phyloP scores from a whole-genome alignment of 2,797 vertebrate genomes.

The Siniperca undulata region DNA sequence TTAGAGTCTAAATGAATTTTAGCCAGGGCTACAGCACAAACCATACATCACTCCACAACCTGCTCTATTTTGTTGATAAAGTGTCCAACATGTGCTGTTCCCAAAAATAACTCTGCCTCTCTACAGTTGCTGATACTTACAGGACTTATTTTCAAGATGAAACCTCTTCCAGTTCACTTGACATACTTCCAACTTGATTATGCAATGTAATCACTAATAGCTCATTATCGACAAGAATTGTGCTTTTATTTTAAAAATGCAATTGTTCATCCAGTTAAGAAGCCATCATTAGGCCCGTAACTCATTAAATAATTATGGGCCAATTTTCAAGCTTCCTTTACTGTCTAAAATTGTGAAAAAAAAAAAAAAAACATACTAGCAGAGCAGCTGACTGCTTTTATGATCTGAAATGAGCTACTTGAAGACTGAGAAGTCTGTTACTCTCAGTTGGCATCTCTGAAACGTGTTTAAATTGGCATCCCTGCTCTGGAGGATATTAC shows the following conservation, averaged over 20 bases:
- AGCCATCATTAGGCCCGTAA: slow-evolving; percentile 8
- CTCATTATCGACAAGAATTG: slow-evolving; percentile 20
- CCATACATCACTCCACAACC: background rate
- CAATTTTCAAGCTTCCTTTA: background rate
- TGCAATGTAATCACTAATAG: slow-evolving; percentile 3
- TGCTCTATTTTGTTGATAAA: background rate
- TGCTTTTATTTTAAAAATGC: slow-evolving; percentile 29
- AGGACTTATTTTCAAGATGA: background rate
- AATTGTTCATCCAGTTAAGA: slow-evolving; percentile 15
- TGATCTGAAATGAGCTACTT: slow-evolving; percentile 5
- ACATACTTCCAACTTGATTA: slow-evolving; percentile 15
- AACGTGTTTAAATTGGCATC: background rate
- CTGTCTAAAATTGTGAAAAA: background rate
- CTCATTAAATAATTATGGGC: slow-evolving; percentile 28
- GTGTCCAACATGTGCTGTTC: background rate
- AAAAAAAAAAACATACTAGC: background rate
- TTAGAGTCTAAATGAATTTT: no score
- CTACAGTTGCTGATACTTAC: background rate
- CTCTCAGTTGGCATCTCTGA: background rate
- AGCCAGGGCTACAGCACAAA: background rate
- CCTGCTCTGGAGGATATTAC: background rate
- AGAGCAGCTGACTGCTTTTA: slow-evolving; percentile 4
- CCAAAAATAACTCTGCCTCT: background rate
- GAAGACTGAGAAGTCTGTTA: background rate
- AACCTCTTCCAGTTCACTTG: slow-evolving; percentile 2